These are phyloP conservation scores for Chymomyza caudatula DNA, from an alignment of 2,888 invertebrate species.

Conservation along the genomic window DNA sequence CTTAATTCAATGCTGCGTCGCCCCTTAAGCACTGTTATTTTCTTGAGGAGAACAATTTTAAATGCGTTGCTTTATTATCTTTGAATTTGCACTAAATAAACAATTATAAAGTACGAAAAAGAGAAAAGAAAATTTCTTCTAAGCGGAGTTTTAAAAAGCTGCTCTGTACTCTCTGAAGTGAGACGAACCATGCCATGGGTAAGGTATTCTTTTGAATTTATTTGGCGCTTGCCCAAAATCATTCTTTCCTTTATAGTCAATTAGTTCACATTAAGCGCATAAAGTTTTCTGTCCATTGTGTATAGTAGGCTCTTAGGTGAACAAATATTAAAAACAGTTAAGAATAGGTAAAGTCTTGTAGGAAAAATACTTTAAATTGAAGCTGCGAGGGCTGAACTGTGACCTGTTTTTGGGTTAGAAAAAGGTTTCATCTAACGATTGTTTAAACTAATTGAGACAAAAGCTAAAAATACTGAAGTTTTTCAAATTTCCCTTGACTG, in stretches of 20 bases:
- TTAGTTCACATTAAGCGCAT: neutral
- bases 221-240: neutral
- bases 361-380: neutral
- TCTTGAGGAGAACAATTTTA: neutral
- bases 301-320: neutral
- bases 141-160: conserved; percentile 25
- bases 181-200: neutral
- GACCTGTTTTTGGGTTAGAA: neutral
- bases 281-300: neutral
- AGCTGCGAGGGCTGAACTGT: conserved; percentile 1
- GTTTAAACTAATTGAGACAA: neutral
- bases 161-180: conserved; percentile 1
- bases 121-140: neutral
- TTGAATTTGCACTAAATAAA: conserved; percentile 52
- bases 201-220: neutral
- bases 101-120: conserved; percentile 16
- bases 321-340: neutral
- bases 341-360: neutral
- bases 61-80: conserved; percentile 43
- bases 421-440: neutral
- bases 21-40: neutral
- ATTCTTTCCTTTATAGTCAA: conserved; percentile 9
- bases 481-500: neutral
- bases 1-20: conserved; percentile 29
- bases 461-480: conserved; percentile 3